Base-by-base conservation (phyloP, 2,113 vertebrate genomes). In the Nerophis ophidion region DNA sequence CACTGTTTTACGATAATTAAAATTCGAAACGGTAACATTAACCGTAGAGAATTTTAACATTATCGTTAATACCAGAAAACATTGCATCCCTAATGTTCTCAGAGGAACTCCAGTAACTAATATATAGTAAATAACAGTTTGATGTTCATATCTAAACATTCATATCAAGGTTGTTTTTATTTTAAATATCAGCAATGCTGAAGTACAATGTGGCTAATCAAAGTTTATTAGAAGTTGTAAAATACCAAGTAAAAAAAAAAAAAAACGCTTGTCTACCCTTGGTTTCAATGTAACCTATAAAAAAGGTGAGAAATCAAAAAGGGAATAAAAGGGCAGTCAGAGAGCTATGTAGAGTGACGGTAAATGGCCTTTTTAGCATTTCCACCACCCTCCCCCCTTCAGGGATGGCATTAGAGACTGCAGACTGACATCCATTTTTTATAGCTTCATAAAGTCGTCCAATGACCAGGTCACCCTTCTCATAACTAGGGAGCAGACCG, bases 401-500 rank as follows among this genome's bases (percentile, higher is more conserved):
- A 84, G 86, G 66, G 71, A 89, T 98, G 95, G 95, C 96, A 98
- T 98, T 96, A 98, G 94, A 95, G 92, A 95, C 93, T 95, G 93
- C 90, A 92, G 94, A 96, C 93, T 97, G 96, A 96, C 96, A 98
- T 98, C 97, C 93, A 98, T 99, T 98, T 99, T 99, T 99, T 99
- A 98, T 99, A 95, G 94, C 96, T 97, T 98, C 96, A 98, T 98
- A 99, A 98, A 99, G 95, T 97, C 92, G 91, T 95, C 94, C 94
- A 92, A 93, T 96, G 95, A 98, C 95, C 96, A 92, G 96, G 96
- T 99, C 96, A 97, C 92, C 92, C 95, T 98, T 96, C 95, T 98
- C 94, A 98, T 99, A 99, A 99, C 96, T 98, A 98, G 94, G 93
- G 95, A 95, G 94, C 94, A 98, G 94, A 97, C 95, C 92, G 92